Evolutionary conservation across 2,113 vertebrate species (phyloP).

Genomic region (Rhinogobius similis): DNA sequence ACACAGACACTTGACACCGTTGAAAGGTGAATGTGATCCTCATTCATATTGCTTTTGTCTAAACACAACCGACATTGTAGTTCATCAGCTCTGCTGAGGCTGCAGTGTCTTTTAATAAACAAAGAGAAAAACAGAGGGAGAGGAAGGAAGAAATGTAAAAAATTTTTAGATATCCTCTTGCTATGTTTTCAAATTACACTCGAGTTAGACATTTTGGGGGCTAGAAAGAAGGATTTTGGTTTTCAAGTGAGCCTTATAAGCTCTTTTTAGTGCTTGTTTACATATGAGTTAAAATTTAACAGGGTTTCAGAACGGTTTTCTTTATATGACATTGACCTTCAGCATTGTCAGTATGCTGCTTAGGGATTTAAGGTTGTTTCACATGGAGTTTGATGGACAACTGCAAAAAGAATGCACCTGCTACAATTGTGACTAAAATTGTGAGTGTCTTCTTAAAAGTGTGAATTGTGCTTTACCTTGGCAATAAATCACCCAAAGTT

Average conservation of each 20-base stretch:
- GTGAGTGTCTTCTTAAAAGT: neutral
- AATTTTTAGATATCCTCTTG: neutral
- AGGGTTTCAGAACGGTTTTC: neutral
- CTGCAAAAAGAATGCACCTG: neutral
- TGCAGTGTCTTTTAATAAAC: neutral
- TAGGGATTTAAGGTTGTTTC: neutral
- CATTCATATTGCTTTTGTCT: slow-evolving; percentile 1
- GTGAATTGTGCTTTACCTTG: neutral
- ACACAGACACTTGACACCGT: slow-evolving; percentile 24
- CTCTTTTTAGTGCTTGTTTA: neutral
- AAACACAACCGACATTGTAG: neutral
- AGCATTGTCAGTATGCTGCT: neutral
- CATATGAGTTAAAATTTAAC: neutral
- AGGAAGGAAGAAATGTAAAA: neutral
- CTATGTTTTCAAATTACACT: neutral
- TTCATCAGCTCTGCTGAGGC: neutral
- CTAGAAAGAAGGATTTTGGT: neutral
- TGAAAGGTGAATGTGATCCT: slow-evolving; percentile 8
- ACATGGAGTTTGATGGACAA: neutral
- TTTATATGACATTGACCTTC: neutral
- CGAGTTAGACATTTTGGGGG: neutral
- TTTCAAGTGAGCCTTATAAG: neutral
- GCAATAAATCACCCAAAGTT: neutral
- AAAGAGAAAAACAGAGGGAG: neutral
- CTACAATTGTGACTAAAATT: neutral